phyloP scores from a whole-genome alignment of 2,797 vertebrate species.

The Carapus acus region DNA sequence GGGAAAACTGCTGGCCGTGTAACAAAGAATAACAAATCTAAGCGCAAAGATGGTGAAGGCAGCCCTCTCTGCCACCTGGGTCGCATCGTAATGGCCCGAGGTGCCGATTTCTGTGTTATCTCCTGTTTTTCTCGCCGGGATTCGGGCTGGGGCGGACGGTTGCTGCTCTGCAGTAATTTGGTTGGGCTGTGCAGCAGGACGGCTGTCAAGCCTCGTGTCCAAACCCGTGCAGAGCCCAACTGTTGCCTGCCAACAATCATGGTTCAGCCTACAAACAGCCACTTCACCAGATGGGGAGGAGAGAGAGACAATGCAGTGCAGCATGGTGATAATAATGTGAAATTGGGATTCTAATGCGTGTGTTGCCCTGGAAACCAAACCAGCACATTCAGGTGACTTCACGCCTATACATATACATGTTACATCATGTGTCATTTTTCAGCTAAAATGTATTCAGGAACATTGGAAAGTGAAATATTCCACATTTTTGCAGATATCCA shows the following conservation, averaged over 20 bases:
- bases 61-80: slow-evolving; percentile 16
- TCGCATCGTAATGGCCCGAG: slow-evolving; percentile 2
- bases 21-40: neutral
- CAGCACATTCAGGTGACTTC: neutral
- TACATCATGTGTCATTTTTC: neutral
- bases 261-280: slow-evolving; percentile 7
- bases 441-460: too few species aligned
- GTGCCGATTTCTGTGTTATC: slow-evolving; percentile 11
- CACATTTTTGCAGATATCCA: too few species aligned
- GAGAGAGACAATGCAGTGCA: slow-evolving; percentile 12
- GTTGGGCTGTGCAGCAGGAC: neutral
- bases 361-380: slow-evolving; percentile 42
- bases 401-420: neutral
- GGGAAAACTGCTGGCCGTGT: neutral
- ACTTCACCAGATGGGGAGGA: slow-evolving; percentile 20
- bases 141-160: neutral
- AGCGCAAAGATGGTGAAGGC: neutral
- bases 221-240: slow-evolving; percentile 15
- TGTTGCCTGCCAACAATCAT: slow-evolving; percentile 11
- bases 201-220: neutral
- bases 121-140: slow-evolving; percentile 11
- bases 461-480: too few species aligned
- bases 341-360: slow-evolving; percentile 22
- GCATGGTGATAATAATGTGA: slow-evolving; percentile 16
- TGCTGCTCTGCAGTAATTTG: neutral